These are phyloP conservation scores for Tribolium madens DNA, from an alignment of 1,140 invertebrate species.

Conservation along the genomic window DNA sequence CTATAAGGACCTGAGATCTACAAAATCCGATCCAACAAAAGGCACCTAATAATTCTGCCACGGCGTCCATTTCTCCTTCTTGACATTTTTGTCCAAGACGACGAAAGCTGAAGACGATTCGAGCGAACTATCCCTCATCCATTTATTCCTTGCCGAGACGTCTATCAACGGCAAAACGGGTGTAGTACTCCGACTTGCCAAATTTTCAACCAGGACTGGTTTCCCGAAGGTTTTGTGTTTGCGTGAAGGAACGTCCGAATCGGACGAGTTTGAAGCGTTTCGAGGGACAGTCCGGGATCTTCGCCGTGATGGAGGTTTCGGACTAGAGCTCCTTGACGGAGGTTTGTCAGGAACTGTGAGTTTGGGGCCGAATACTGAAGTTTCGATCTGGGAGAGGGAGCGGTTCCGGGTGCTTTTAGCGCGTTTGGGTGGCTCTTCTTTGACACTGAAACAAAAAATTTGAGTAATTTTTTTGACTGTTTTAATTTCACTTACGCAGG, in stretches of 20 bases:
- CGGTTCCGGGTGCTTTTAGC: background rate
- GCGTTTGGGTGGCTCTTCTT: background rate
- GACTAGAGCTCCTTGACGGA: background rate
- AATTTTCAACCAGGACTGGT: constrained; percentile 20
- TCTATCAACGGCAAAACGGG: constrained; percentile 7
- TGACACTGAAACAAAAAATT: background rate
- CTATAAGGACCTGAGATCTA: constrained; percentile 23
- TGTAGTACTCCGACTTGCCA: constrained; percentile 1
- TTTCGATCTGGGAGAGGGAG: constrained; percentile 15
- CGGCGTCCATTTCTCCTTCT: background rate
- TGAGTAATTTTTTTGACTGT: background rate
- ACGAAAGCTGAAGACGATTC: constrained; percentile 35
- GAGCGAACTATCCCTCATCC: constrained; percentile 36
- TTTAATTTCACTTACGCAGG: background rate
- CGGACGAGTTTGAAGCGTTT: background rate
- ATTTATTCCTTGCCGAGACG: constrained; percentile 12
- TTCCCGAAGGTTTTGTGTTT: constrained; percentile 13
- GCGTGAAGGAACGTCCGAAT: background rate
- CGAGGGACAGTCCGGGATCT: background rate
- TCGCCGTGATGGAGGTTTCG: background rate
- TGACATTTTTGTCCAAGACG: constrained; percentile 13
- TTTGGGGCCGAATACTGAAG: constrained; percentile 8
- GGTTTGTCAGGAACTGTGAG: background rate
- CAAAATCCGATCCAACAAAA: background rate
- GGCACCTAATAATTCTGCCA: background rate